Evolutionary conservation across 2,113 vertebrate species (phyloP).

Genomic region (Marmota monax): DNA sequence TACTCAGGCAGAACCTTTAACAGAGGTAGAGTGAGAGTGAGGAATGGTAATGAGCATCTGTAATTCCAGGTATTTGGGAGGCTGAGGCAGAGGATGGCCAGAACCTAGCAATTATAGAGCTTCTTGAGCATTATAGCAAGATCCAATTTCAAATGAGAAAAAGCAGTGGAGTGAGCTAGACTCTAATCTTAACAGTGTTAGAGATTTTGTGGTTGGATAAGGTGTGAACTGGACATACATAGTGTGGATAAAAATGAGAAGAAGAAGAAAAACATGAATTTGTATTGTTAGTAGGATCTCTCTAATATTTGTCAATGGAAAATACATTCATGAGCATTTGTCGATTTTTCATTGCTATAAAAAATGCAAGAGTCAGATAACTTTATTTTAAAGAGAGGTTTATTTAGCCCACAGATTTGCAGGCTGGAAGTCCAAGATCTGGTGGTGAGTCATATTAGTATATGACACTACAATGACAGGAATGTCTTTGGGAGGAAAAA

Average conservation of each 20-base stretch:
- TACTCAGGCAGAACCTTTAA: not conserved
- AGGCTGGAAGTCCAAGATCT: not conserved
- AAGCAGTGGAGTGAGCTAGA: not conserved
- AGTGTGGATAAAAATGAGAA: not conserved
- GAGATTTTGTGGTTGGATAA: too few relatives aligned
- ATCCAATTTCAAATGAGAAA: not conserved
- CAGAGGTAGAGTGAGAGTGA: not conserved
- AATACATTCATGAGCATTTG: not conserved
- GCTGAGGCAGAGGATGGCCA: too few relatives aligned
- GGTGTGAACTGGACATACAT: not conserved
- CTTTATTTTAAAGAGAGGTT: not conserved
- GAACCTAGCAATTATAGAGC: rapidly evolving
- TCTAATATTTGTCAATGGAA: not conserved
- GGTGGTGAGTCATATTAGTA: too few relatives aligned
- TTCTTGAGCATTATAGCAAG: not conserved
- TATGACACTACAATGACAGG: not conserved
- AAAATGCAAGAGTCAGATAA: not conserved
- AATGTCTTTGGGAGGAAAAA: not conserved
- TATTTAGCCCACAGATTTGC: not conserved
- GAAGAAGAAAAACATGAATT: not conserved
- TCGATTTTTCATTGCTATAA: too few relatives aligned
- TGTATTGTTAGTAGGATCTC: not conserved
- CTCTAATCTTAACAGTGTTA: not conserved
- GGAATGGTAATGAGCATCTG: not conserved
- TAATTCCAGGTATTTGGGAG: not conserved